A percentile compares a stretch with the other conserved stretches of the same genome.
Evolutionary conservation across 2,888 invertebrate species (phyloP).

Genomic region (Allacma fusca): DNA sequence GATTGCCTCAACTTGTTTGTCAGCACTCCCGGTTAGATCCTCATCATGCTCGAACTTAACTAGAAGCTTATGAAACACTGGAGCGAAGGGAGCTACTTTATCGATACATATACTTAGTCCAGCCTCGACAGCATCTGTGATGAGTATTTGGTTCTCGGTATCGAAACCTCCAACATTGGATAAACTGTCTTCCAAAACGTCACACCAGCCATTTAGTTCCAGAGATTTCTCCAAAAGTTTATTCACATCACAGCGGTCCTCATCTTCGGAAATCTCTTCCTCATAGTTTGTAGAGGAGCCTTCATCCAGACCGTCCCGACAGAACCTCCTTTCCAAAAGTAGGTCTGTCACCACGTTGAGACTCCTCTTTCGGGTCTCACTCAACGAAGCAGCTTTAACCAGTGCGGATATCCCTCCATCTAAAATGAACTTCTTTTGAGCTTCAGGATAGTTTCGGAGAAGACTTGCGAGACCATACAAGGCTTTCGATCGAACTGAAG

Average conservation of each 20-base stretch:
- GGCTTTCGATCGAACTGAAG: slow-evolving; percentile 52
- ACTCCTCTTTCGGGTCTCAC: slow-evolving; percentile 54
- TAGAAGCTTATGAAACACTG: slow-evolving; percentile 44
- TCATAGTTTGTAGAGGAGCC: neutral
- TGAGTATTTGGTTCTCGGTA: slow-evolving; percentile 54
- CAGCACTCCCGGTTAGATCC: slow-evolving; percentile 39
- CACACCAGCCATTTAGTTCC: slow-evolving; percentile 55
- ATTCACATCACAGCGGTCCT: slow-evolving; percentile 52
- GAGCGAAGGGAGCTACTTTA: slow-evolving; percentile 19
- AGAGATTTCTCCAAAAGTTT: slow-evolving; percentile 50
- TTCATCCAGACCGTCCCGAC: slow-evolving; percentile 24
- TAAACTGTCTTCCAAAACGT: slow-evolving; percentile 53
- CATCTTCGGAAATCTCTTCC: slow-evolving; percentile 27
- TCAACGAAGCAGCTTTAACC: slow-evolving; percentile 54
- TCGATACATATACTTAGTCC: slow-evolving; percentile 50
- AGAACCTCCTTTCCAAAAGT: slow-evolving; percentile 51
- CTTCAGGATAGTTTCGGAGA: slow-evolving; percentile 56
- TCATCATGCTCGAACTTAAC: slow-evolving; percentile 51
- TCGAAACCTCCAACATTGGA: slow-evolving; percentile 54
- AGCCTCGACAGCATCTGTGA: slow-evolving; percentile 50
- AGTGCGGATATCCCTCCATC: slow-evolving; percentile 57
- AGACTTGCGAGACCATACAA: slow-evolving; percentile 56
- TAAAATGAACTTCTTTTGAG: slow-evolving; percentile 54
- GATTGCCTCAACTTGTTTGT: slow-evolving; percentile 40
- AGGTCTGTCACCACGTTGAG: slow-evolving; percentile 56